Conservation (phyloP, 1,140 invertebrate species). For the Drosophila obscura region DNA sequence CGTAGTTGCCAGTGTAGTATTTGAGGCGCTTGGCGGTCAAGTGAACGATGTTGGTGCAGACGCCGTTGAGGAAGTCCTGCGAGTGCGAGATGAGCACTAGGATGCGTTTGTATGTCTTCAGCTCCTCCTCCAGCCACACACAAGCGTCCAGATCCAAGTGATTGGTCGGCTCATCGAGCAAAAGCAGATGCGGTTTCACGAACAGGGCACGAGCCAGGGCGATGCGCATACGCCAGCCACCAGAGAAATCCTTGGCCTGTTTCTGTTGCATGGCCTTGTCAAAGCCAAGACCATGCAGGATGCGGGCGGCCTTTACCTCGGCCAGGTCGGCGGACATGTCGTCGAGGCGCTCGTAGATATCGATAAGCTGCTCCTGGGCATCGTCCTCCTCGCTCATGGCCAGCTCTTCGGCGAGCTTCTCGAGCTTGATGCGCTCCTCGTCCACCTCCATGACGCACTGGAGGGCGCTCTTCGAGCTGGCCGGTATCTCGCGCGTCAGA, state of each 20-base stretch:
- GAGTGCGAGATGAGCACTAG: constrained; percentile 99
- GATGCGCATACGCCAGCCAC: constrained; percentile 99
- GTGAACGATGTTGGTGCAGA: constrained; percentile 99
- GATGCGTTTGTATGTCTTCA: constrained; percentile 98
- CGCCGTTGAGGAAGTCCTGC: constrained; percentile 99
- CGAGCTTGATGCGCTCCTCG: constrained; percentile 95
- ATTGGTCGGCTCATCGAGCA: constrained; percentile 99
- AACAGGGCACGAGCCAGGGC: constrained; percentile 97
- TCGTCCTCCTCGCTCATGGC: constrained; percentile 95
- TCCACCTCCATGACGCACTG: constrained; percentile 99
- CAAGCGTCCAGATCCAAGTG: constrained; percentile 99
- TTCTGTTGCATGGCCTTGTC: constrained; percentile 96
- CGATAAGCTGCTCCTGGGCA: constrained; percentile 97
- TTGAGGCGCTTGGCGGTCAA: constrained; percentile 96
- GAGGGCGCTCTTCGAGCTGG: constrained; percentile 95
- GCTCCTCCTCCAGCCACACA: constrained; percentile 99
- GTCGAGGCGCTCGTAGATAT: constrained; percentile 98
- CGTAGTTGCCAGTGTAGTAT: constrained; percentile 98
- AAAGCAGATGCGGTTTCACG: constrained; percentile 95
- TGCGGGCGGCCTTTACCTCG: constrained; percentile 95
- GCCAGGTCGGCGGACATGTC: constrained; percentile 98
- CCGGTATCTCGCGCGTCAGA: constrained; percentile 97
- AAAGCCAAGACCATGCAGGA: constrained; percentile 98
- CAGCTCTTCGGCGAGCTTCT: constrained; percentile 96
- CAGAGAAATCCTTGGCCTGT: constrained; percentile 97